Base-by-base conservation (phyloP, 2,797 vertebrate species). In the Peromyscus eremicus region DNA sequence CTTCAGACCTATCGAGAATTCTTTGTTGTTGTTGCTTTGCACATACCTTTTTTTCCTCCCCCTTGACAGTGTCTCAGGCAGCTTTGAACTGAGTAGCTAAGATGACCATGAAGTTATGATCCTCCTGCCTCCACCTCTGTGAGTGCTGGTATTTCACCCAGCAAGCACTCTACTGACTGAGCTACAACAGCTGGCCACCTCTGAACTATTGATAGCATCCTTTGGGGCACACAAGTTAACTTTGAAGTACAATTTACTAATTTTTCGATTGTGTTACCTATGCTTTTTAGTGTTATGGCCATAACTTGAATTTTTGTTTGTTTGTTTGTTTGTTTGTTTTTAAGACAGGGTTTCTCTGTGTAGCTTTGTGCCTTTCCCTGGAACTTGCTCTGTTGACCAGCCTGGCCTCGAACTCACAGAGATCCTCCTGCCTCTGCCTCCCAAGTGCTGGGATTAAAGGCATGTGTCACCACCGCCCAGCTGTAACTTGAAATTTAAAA, bases 261-360 rank as follows among this genome's bases (percentile, higher is more conserved):
- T 84, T 81, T 93, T 92, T 52, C 70, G 64, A 91, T 94, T 73
- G 62, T 84, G 40, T 73, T 88, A 43, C 19, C 19, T 75, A 29
- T 89, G 40, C 29, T 92, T 94, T 92, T 88, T 16, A n/a, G 40
- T 92, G 21, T 83, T 70, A 81, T 66, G 64, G 16, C 40, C 75
- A 64, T 88, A 49, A 49, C 49, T 49, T 49, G 49, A 49, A 46
- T 46, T 46, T 46, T 46, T 46, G 6, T 46, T 46, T 46, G 7
- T 46, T 46, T 46, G 46, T 46, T 5, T 46, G 46, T 49, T 49
- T 49, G 1, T 1, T 49, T 46, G 2, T 49, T 49, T 49, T 49
- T 49, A 49, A 49, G 49, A 49, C 49, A 49, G 49, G 11, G 49
- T 49, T 49, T 49, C 49, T 49, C 11, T 49, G 49, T 49, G 49